Evolutionary conservation across 2,797 vertebrate genomes (phyloP), one percentile per base, ranked within the genome.

Genomic region (Girardinus metallicus): DNA sequence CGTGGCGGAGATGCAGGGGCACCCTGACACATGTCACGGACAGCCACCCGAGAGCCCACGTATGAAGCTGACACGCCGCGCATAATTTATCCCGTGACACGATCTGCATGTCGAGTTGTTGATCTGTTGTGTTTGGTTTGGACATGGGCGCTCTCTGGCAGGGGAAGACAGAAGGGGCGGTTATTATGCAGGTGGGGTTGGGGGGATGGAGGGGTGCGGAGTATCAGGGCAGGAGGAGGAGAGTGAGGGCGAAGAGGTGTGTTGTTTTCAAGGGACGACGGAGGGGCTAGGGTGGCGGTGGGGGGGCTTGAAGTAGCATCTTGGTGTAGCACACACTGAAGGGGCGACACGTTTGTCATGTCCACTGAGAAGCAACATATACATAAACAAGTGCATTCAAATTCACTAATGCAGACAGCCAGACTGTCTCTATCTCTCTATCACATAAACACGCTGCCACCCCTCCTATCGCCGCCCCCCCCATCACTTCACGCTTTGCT

Each of bases 21-120:
- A 92, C 92, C 90, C 89, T 96, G 95, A 96, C 95, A 96, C 95
- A 94, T 96, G 95, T 96, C 95, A 96, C 86, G 93, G 94, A 94
- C 93, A 93, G 94, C 94, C 93, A 95, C 94, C 92, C 93, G 75
- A 93, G 92, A 88, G 92, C 93, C 93, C 91, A 92, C 91, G 93
- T 94, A 93, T 94, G 94, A 95, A 92, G 90, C 91, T 95, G 96
- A 96, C 96, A 96, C 83, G 86, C 89, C 81, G 88, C 91, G 95
- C 95, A 96, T 96, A 96, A 96, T 96, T 96, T 96, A 96, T 92
- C 94, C 90, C n/a, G 85, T 95, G 95, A 95, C 94, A 94, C 90
- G 93, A 96, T 96, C 94, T 96, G 95, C 95, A 96, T 95, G 95
- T 93, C 87, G 93, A 93, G 94, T 94, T 94, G 94, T 95, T 96